Percentiles rank a stretch among this genome's conserved stretches.
Conservation (phyloP, 2,113 vertebrate genomes). For the Collichthys lucidus region DNA sequence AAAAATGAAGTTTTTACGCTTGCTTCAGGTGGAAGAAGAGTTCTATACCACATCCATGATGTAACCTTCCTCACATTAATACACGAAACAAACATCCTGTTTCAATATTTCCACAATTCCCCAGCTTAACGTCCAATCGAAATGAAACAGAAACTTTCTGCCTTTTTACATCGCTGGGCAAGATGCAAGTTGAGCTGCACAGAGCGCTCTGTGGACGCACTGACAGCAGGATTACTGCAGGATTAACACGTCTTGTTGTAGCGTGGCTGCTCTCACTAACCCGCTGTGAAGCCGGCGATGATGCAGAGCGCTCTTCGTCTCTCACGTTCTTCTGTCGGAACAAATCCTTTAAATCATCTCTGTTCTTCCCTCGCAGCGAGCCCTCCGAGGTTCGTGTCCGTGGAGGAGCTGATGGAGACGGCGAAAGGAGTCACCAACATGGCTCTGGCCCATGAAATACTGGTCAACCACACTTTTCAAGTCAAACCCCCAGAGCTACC, state of each 20-base stretch:
- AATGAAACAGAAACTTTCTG: too few species aligned
- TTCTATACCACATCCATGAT: too few species aligned
- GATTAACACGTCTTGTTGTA: slow-evolving; percentile 12
- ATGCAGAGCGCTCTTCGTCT: not conserved
- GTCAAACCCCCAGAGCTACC: slow-evolving; percentile 90
- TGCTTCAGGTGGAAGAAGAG: too few species aligned
- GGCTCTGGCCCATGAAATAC: slow-evolving; percentile 96
- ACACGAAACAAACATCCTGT: too few species aligned
- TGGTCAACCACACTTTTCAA: slow-evolving; percentile 91
- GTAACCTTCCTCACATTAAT: too few species aligned
- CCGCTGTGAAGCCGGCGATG: not conserved
- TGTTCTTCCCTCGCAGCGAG: slow-evolving; percentile 85
- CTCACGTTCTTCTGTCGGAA: not conserved
- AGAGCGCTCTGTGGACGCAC: not conserved
- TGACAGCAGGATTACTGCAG: slow-evolving; percentile 2
- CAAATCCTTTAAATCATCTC: not conserved
- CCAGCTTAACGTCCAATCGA: too few species aligned
- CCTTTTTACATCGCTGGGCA: not conserved
- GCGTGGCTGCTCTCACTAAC: not conserved
- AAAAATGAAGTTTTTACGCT: too few species aligned
- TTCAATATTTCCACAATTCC: too few species aligned
- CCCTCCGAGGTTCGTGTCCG: slow-evolving; percentile 87
- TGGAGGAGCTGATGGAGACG: slow-evolving; percentile 93
- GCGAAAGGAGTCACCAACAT: slow-evolving; percentile 95
- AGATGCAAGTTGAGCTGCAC: not conserved